Conservation (phyloP, 2,113 vertebrate genomes). For the Asarcornis scutulata region DNA sequence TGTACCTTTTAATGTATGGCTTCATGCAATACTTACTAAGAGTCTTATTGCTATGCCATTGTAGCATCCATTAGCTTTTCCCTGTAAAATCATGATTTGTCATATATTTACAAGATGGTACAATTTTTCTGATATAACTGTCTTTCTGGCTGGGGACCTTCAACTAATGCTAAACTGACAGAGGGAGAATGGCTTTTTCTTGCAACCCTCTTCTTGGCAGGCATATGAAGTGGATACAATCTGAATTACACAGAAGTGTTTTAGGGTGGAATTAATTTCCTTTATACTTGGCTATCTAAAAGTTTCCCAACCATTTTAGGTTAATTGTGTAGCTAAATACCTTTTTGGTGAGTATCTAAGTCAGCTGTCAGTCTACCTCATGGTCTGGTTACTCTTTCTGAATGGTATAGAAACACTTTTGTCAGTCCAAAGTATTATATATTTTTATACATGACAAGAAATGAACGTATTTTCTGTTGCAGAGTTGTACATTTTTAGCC, state of each 20-base stretch:
- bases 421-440: fast-evolving
- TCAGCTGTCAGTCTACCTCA: background rate
- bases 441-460: background rate
- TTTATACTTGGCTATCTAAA: background rate
- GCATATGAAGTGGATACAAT: background rate
- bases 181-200: background rate
- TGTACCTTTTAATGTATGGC: constrained; percentile 9
- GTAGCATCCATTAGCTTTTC: background rate
- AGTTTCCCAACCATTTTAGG: background rate
- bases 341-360: background rate
- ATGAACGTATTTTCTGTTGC: background rate
- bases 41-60: background rate
- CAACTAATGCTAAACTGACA: background rate
- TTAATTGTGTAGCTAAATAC: background rate
- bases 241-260: background rate
- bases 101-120: background rate
- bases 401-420: background rate
- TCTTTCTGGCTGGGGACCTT: background rate
- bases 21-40: constrained; percentile 7
- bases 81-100: background rate
- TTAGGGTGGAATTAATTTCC: background rate
- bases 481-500: background rate
- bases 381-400: background rate
- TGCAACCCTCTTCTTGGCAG: background rate
- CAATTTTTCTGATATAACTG: background rate